These are phyloP conservation scores for Halcyon badia DNA, from an alignment of 2,797 vertebrate species.

Conservation along the genomic window DNA sequence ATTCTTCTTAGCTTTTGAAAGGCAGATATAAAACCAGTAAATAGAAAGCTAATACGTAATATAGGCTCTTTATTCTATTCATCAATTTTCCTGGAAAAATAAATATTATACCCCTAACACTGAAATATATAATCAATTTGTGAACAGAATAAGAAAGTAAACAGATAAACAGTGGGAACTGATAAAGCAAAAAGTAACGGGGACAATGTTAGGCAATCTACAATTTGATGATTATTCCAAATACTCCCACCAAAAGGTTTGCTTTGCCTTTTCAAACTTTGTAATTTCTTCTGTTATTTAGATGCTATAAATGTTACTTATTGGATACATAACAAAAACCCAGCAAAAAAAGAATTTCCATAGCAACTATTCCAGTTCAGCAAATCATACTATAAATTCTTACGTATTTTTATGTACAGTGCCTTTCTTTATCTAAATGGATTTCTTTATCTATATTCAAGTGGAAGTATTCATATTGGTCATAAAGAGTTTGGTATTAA, in stretches of 20 bases:
- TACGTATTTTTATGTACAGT: neutral
- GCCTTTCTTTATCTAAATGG: neutral
- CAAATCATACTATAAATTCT: neutral
- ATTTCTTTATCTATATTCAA: neutral
- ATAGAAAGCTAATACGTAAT: neutral
- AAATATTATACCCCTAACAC: neutral
- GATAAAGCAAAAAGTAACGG: neutral
- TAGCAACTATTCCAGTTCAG: conserved; percentile 39
- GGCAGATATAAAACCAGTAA: neutral
- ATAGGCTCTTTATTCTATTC: neutral
- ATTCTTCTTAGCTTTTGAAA: neutral
- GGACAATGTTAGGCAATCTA: neutral
- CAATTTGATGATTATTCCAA: neutral
- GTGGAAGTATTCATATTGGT: neutral
- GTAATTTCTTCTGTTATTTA: conserved; percentile 3
- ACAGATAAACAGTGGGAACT: neutral
- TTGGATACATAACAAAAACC: neutral
- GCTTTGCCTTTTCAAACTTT: neutral
- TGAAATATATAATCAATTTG: neutral
- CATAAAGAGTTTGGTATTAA: neutral
- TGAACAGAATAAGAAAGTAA: neutral
- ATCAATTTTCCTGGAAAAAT: neutral
- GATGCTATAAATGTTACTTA: neutral
- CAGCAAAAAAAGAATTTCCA: conserved; percentile 10
- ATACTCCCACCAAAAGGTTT: neutral